Percentiles rank a stretch among this genome's conserved stretches.
These are phyloP conservation scores for Gambusia affinis DNA, from an alignment of 2,113 vertebrate genomes.

Conservation along the genomic window DNA sequence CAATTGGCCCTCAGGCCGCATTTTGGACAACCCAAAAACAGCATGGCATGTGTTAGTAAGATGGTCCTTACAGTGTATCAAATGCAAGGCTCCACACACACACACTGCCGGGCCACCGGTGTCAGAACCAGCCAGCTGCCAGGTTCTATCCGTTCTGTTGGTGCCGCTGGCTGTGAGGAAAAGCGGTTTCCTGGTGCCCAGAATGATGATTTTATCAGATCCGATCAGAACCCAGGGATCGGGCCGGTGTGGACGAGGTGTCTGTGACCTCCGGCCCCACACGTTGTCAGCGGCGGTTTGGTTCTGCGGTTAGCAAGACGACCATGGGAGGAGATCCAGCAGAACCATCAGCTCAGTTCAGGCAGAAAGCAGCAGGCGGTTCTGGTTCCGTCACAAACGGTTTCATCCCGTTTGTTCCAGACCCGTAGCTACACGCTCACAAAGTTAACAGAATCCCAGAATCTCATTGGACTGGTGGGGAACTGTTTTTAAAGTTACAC, in stretches of 20 bases:
- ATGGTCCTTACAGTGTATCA: no score
- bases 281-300: neutral
- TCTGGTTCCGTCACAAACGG: neutral
- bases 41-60: no score
- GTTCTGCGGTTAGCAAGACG: neutral
- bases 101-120: neutral
- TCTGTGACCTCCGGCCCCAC: neutral
- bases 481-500: no score
- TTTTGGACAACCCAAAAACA: no score
- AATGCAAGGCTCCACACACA: neutral
- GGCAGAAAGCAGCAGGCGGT: neutral
- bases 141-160: constrained; percentile 17
- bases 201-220: neutral
- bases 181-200: neutral
- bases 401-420: neutral
- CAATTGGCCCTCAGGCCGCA: no score
- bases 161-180: neutral
- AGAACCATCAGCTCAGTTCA: neutral
- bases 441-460: neutral
- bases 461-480: no score
- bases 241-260: neutral
- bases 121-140: constrained; percentile 17
- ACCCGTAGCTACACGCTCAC: neutral
- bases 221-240: neutral
- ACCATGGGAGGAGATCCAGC: neutral